These are phyloP conservation scores for Coreius guichenoti DNA, from an alignment of 2,797 vertebrate genomes.

Conservation along the genomic window DNA sequence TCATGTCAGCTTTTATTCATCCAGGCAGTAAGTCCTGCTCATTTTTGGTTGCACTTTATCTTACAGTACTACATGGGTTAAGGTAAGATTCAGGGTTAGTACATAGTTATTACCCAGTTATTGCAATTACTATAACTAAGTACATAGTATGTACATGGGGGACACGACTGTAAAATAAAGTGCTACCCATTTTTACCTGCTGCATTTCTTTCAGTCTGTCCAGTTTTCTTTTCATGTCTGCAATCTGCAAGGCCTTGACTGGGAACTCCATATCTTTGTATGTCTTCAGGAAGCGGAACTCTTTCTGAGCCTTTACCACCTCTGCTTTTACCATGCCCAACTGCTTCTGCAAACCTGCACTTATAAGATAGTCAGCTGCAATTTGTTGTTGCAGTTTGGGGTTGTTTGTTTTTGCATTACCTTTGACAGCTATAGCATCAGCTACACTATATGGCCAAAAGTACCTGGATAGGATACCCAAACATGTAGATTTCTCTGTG, in stretches of 20 bases:
- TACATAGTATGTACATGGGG: neutral
- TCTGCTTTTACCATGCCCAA: conserved; percentile 40
- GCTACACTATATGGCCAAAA: neutral
- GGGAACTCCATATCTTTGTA: conserved; percentile 62
- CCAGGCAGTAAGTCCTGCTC: neutral
- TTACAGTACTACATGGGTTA: neutral
- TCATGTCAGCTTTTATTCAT: neutral
- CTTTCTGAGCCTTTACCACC: conserved; percentile 46
- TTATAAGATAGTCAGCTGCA: conserved; percentile 7
- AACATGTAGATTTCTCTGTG: neutral
- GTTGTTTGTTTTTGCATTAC: neutral
- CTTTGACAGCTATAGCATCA: neutral
- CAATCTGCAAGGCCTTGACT: conserved; percentile 58
- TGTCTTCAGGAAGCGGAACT: conserved; percentile 55
- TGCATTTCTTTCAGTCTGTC: conserved; percentile 51
- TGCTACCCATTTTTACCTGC: conserved; percentile 49
- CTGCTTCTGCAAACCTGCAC: conserved; percentile 55
- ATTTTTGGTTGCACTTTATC: neutral
- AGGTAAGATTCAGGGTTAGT: neutral
- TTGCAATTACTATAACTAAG: neutral
- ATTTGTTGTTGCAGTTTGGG: neutral
- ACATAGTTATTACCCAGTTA: neutral
- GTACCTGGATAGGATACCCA: neutral
- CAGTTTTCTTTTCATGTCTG: conserved; percentile 54
- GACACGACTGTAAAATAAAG: neutral